phyloP scores from a whole-genome alignment of 2,888 invertebrate species.

The Hypselothyrea guttata region DNA sequence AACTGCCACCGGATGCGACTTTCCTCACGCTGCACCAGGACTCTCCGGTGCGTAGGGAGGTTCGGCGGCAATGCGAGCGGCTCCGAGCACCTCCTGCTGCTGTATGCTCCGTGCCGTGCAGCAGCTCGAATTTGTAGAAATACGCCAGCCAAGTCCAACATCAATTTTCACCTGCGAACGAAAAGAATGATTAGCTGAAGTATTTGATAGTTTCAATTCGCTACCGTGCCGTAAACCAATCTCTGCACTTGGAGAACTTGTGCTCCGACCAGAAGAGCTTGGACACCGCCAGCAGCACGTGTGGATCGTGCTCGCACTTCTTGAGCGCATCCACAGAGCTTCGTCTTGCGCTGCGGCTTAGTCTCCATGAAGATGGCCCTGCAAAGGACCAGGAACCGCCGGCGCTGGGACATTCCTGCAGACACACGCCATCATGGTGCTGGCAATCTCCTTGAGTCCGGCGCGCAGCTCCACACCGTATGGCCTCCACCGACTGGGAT shows the following conservation, averaged over 20 bases:
- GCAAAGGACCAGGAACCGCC: constrained; percentile 99
- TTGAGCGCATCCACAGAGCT: constrained; percentile 98
- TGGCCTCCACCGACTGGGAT: constrained; percentile 97
- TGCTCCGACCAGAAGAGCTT: constrained; percentile 98
- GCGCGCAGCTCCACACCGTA: constrained; percentile 93
- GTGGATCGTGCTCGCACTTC: constrained; percentile 98
- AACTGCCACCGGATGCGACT: constrained; percentile 95
- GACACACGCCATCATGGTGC: constrained; percentile 96
- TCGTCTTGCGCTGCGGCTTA: constrained; percentile 96
- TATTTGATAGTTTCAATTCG: too few relatives aligned
- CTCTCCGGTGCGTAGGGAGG: constrained; percentile 99
- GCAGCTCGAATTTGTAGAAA: constrained; percentile 97
- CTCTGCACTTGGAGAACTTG: constrained; percentile 95
- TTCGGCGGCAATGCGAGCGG: constrained; percentile 94
- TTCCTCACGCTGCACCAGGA: constrained; percentile 97
- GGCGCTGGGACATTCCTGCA: constrained; percentile 89
- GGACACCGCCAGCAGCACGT: constrained; percentile 97
- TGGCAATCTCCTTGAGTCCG: constrained; percentile 92
- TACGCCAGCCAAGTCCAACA: constrained; percentile 98
- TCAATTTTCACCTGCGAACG: constrained; percentile 92
- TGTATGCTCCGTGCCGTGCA: constrained; percentile 95
- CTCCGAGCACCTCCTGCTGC: constrained; percentile 92
- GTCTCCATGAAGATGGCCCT: constrained; percentile 98
- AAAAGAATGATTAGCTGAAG: too few relatives aligned
- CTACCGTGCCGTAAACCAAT: constrained; percentile 97